Evolutionary conservation across 2,113 vertebrate species (phyloP).

Genomic region (Microtus richardsoni): DNA sequence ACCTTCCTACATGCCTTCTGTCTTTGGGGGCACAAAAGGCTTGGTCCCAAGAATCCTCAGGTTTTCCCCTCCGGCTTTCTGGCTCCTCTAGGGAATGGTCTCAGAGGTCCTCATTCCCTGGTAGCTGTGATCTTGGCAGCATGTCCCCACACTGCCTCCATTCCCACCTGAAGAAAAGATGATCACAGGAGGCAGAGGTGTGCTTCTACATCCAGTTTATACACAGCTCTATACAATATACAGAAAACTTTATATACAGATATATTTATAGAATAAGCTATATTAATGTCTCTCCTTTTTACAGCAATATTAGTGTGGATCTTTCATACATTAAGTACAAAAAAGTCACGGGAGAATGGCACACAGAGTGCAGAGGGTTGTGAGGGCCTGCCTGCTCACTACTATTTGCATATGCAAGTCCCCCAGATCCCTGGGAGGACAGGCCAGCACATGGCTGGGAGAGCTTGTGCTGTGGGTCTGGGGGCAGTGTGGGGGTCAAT

Average conservation of each 20-base stretch:
- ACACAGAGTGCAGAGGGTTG: slow-evolving; percentile 76
- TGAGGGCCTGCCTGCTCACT: slow-evolving; percentile 63
- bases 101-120: not conserved
- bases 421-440: slow-evolving; percentile 45
- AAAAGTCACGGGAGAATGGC: slow-evolving; percentile 83
- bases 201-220: slow-evolving; percentile 86
- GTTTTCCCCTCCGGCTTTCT: not conserved
- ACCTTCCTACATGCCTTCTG: not conserved
- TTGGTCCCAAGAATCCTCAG: not conserved
- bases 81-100: too few species aligned
- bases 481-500: not conserved
- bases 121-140: not conserved
- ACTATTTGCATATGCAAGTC: slow-evolving; percentile 71
- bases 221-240: slow-evolving; percentile 87
- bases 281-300: slow-evolving; percentile 89
- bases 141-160: not conserved
- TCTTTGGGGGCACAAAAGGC: not conserved
- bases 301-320: slow-evolving; percentile 86
- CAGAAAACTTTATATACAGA: slow-evolving; percentile 89
- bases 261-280: slow-evolving; percentile 88
- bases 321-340: slow-evolving; percentile 89
- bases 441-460: slow-evolving; percentile 59
- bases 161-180: slow-evolving; percentile 15
- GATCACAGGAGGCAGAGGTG: slow-evolving; percentile 65
- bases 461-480: slow-evolving; percentile 68